Evolutionary conservation across 2,888 invertebrate genomes (phyloP), one percentile per base, ranked within the genome.

Genomic region (Dasypolia templi): DNA sequence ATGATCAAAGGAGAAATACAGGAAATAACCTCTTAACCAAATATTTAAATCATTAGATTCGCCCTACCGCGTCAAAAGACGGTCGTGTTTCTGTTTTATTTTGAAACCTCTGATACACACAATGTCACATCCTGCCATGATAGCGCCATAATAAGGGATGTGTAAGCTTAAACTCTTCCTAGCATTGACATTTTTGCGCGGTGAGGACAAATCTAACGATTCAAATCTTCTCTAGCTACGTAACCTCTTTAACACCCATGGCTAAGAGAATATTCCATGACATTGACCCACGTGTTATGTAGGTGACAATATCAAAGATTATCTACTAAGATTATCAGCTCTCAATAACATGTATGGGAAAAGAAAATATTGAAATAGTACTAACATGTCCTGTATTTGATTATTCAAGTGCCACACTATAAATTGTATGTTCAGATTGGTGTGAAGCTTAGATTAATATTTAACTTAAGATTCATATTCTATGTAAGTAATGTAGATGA

Each of bases 331-430:
- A 82, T 22, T n/a, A 73, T 58, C 26, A 62, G 11, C 29, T 64
- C 61, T 65, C 70, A 80, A 44, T 73, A 67, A 46, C 66, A 32
- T 22, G 51, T 67, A 75, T 67, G 29, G 12, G 55, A 67, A 67
- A 70, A 59, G 51, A 64, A 61, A 81, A 81, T 65, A 81, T 81
- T 84, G 53, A 61, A 35, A 29, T 70, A 61, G 61, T 19, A 26
- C 66, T 49, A 69, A 83, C 62, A 70, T 1, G 64, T 6, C 53
- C 39, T 55, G 62, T 81, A 81, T 81, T 84, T 84, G 81, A 70
- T 74, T 49, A 32, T 61, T 58, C 58, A 66, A 75, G 66, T 81
- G 53, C 71, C 81, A 75, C 66, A 58, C 12, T 53, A 14, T 61
- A 66, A 59, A 35, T 49, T 78, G 42, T 44, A 22, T 81, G 56